Base-by-base conservation (phyloP, 2,888 invertebrate genomes). In the Auanema freiburgensis region DNA sequence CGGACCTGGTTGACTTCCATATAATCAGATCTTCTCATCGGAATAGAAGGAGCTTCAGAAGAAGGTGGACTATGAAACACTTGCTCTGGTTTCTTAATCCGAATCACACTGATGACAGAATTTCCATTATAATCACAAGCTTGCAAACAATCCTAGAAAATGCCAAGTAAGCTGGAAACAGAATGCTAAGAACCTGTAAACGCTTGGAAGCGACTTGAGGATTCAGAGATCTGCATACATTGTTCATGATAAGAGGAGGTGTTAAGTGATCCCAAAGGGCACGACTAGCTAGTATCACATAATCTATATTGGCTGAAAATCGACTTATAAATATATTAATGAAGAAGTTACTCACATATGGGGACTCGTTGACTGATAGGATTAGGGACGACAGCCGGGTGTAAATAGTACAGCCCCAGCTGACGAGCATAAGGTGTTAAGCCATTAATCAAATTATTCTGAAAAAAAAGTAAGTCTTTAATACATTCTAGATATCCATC, bases 401-500 rank as follows among this genome's bases (percentile, higher is more conserved):
- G 65, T 12, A 67, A 59, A 41, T 58, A 58, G 49, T 60, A 59
- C 25, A 65, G 25, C 5, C 67, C 67, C 16, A 67, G 25, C 25
- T 67, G 67, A 18, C 65, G 65, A 6, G 65, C 46, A 46, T 43
- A 57, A 12, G 46, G n/a, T 12, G 61, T 65, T 12, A 84, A 83
- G 1, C 86, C 86, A 69, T 84, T 84, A 25, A 86, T 84, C 46
- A 83, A 80, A 50, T 83, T 83, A 69, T 86, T 85, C 85, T 86
- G 74, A 58, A 76, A 77, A 12, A 5, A 16, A n/a, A n/a, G n/a
- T n/a, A n/a, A n/a, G n/a, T n/a, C n/a, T n/a, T n/a, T n/a, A n/a
- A n/a, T n/a, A n/a, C n/a, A n/a, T n/a, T n/a, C n/a, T n/a, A n/a
- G n/a, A n/a, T n/a, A n/a, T n/a, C n/a, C n/a, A n/a, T n/a, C n/a